Evolutionary conservation across 1,140 invertebrate species (phyloP), one percentile per base, ranked within the genome.

Genomic region (Spodoptera litura): DNA sequence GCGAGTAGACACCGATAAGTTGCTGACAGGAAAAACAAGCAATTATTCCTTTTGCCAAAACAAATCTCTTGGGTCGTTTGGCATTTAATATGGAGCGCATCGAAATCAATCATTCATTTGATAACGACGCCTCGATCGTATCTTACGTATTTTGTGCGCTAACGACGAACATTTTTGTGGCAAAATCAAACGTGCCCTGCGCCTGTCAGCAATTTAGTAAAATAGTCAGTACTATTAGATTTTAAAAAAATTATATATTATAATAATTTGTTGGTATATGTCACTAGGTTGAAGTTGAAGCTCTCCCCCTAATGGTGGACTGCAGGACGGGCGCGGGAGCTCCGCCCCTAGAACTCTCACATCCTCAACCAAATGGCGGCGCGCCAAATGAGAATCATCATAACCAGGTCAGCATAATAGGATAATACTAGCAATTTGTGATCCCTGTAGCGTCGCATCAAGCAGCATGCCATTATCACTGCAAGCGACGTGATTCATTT

Each of bases 241-340:
- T 73, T 13, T 12, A 15, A 15, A 20, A 27, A 8, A 38, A 25
- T 12, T 15, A 11, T 53, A 13, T 53, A 25, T 9, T 44, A 10
- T 44, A 44, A 53, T 52, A 3, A 70, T n/a, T n/a, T 27, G 25
- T 31, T 31, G 25, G 2, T 20, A 53, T 70, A 20, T 70, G 5
- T 51, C 5, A 3, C 10, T 87, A 94, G 92, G 88, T 92, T 91
- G 90, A 91, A 89, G 85, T 93, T 15, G 83, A 87, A 85, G 87
- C 91, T 51, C 82, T 92, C 72, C 92, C 92, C 85, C 89, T 93
- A 66, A 94, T 94, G 92, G 91, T 93, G 84, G 92, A 93, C 88
- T 89, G 89, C 79, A 86, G 92, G 80, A 87, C 88, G 72, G 81
- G 78, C 44, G 86, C 89, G 88, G 91, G 89, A 76, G 85, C 87